phyloP scores from a whole-genome alignment of 2,888 invertebrate genomes.

The Lacanobia wlatinum region DNA sequence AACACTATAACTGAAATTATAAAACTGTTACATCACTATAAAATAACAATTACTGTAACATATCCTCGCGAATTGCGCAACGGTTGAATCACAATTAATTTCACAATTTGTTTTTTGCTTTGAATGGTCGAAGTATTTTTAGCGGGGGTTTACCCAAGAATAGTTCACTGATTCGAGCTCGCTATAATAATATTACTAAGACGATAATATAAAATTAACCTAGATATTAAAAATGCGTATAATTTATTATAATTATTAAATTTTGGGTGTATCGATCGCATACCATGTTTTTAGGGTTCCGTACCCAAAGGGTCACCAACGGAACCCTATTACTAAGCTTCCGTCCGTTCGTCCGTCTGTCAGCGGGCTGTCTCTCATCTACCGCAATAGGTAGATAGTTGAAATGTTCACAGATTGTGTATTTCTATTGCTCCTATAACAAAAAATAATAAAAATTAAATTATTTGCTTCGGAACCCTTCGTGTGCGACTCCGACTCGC shows the following conservation, averaged over 20 bases:
- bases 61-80: slow-evolving; percentile 18
- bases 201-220: too few relatives aligned
- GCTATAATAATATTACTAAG: background rate
- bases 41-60: background rate
- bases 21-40: background rate
- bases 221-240: background rate
- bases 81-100: slow-evolving; percentile 10
- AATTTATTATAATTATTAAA: background rate
- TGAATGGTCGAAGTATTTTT: background rate
- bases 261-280: background rate
- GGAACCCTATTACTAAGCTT: too few relatives aligned
- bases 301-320: too few relatives aligned
- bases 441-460: too few relatives aligned
- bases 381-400: too few relatives aligned
- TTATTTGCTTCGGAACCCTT: too few relatives aligned
- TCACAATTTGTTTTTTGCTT: background rate
- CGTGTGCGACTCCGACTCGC: too few relatives aligned
- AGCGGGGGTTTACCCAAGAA: slow-evolving; percentile 22
- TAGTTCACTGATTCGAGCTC: fast-evolving
- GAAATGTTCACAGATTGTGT: too few relatives aligned
- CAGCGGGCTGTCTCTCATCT: too few relatives aligned
- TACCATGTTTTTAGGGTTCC: too few relatives aligned
- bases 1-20: background rate
- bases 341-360: too few relatives aligned
- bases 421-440: too few relatives aligned